Conservation (phyloP, 2,888 invertebrate species). For the Cheilosia vulpina region DNA sequence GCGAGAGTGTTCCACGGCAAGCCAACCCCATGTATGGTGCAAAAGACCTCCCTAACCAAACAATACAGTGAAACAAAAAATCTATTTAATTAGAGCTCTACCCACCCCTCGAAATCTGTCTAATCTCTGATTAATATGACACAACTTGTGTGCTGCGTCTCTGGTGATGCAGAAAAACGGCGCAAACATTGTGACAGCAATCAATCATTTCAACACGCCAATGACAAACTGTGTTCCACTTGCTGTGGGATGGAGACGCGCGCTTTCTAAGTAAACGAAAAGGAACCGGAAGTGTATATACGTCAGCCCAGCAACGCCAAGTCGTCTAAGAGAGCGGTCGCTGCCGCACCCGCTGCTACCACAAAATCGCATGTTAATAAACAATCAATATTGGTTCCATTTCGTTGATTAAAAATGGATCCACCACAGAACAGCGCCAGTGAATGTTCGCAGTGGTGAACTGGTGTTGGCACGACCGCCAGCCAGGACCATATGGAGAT, state of each 20-base stretch:
- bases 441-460: neutral
- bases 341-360: slow-evolving; percentile 67
- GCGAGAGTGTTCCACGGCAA: slow-evolving; percentile 1
- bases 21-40: neutral
- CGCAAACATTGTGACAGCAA: slow-evolving; percentile 78
- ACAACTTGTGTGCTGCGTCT: slow-evolving; percentile 61
- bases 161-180: slow-evolving; percentile 62
- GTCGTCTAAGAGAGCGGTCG: neutral
- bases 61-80: slow-evolving; percentile 7
- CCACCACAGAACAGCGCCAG: slow-evolving; percentile 10
- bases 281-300: slow-evolving; percentile 66
- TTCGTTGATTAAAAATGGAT: slow-evolving; percentile 78
- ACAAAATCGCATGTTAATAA: slow-evolving; percentile 77
- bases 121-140: slow-evolving; percentile 73
- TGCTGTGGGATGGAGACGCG: neutral
- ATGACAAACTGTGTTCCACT: slow-evolving; percentile 61
- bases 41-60: neutral
- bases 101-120: slow-evolving; percentile 4
- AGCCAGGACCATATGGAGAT: slow-evolving; percentile 58
- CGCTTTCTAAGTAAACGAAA: neutral
- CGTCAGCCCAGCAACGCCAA: slow-evolving; percentile 16
- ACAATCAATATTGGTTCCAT: slow-evolving; percentile 78
- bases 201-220: slow-evolving; percentile 80
- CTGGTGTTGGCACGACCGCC: slow-evolving; percentile 17
- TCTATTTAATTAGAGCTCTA: slow-evolving; percentile 52